Conservation (phyloP, 1,140 invertebrate genomes). For the Tenebrio molitor region DNA sequence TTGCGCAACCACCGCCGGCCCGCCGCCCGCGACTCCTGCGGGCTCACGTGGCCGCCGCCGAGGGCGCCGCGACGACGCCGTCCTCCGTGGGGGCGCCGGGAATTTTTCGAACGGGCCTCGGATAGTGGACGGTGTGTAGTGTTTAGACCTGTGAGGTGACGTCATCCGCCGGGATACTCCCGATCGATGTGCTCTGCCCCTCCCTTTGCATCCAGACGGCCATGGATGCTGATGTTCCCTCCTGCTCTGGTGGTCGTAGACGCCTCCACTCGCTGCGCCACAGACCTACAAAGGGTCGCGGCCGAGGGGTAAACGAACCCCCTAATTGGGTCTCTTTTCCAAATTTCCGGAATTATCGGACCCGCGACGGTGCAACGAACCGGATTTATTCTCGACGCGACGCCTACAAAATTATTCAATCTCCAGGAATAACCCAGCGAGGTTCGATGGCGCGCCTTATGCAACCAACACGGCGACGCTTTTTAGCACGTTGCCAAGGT, state of each 20-base stretch:
- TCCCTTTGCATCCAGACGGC: conserved; percentile 57
- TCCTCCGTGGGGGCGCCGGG: too few species aligned
- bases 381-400: too few species aligned
- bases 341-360: conserved; percentile 1
- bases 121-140: conserved; percentile 32
- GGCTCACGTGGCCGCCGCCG: background rate
- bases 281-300: conserved; percentile 37
- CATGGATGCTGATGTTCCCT: conserved; percentile 48
- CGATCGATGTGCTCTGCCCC: conserved; percentile 60
- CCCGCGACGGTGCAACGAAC: too few species aligned
- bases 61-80: background rate
- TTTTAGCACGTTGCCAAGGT: too few species aligned
- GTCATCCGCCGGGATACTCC: conserved; percentile 59
- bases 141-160: conserved; percentile 54
- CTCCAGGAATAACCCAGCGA: too few species aligned
- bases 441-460: too few species aligned
- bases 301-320: conserved; percentile 41
- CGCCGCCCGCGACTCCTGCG: background rate
- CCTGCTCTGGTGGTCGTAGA: conserved; percentile 27
- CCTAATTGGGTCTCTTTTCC: conserved; percentile 12
- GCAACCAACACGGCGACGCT: too few species aligned
- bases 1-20: background rate
- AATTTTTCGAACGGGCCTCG: too few species aligned
- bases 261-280: conserved; percentile 38
- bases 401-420: too few species aligned